Percentiles rank a stretch among this genome's conserved stretches.
Evolutionary conservation across 2,888 invertebrate species (phyloP).

Genomic region (Entomobrya multifasciata): DNA sequence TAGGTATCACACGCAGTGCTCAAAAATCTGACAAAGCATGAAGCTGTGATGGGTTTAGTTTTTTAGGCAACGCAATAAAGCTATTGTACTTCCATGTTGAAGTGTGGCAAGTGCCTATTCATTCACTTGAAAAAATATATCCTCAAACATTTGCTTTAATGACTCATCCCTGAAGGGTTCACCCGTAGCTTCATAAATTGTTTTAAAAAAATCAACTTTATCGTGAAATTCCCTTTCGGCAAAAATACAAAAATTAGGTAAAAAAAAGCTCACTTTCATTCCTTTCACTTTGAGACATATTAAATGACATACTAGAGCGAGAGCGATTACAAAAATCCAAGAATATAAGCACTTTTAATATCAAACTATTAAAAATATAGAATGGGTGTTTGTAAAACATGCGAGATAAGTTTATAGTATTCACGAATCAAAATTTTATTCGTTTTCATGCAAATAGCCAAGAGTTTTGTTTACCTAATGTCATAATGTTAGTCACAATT

Average conservation of each 20-base stretch:
- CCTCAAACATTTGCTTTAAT: constrained; percentile 1
- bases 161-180: constrained; percentile 47
- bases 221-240: constrained; percentile 53
- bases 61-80: too few relatives aligned
- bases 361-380: not conserved
- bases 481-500: constrained; percentile 39
- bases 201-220: constrained; percentile 16
- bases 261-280: not conserved
- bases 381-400: constrained; percentile 48
- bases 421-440: constrained; percentile 26
- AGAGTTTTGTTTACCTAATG: constrained; percentile 43
- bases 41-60: not conserved
- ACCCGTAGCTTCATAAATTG: constrained; percentile 39
- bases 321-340: constrained; percentile 44
- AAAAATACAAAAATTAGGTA: constrained; percentile 1
- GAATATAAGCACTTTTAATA: not conserved
- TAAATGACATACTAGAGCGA: constrained; percentile 21
- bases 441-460: constrained; percentile 54
- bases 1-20: not conserved
- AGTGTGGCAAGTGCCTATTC: not conserved
- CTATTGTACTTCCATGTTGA: not conserved
- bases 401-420: constrained; percentile 22
- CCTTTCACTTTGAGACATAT: constrained; percentile 57
- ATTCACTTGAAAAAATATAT: constrained; percentile 34
- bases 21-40: not conserved